Conservation (phyloP, 2,888 invertebrate genomes). For the Pycnomerus fuliginosus region DNA sequence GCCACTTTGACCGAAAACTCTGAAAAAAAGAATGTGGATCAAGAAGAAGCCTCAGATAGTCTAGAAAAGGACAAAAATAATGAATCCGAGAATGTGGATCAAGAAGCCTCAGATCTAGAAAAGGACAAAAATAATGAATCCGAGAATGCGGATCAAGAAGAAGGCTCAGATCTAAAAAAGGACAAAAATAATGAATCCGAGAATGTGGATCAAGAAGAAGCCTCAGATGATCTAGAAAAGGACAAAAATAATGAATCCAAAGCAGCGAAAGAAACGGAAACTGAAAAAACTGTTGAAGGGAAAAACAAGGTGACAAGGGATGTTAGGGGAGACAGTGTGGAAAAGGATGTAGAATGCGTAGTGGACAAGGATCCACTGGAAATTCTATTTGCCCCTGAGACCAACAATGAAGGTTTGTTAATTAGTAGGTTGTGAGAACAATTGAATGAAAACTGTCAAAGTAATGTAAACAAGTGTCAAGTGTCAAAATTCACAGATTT, state of each 20-base stretch:
- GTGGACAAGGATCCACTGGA: too few species aligned
- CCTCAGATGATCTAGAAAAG: constrained; percentile 18
- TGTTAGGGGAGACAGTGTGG: too few species aligned
- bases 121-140: constrained; percentile 9
- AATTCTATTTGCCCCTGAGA: too few species aligned
- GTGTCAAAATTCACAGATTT: too few species aligned
- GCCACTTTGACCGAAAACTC: neutral
- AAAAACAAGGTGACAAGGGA: constrained; percentile 11
- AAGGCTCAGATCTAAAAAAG: constrained; percentile 18
- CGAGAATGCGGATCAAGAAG: constrained; percentile 18
- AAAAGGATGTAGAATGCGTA: too few species aligned
- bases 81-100: constrained; percentile 16
- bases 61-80: constrained; percentile 14
- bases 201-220: constrained; percentile 19
- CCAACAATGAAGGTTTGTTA: too few species aligned
- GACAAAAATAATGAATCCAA: constrained; percentile 9
- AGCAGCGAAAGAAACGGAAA: too few species aligned
- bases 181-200: constrained; percentile 7
- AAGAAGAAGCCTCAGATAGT: constrained; percentile 20
- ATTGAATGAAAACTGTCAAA: too few species aligned
- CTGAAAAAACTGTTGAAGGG: constrained; percentile 1
- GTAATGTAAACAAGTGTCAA: too few species aligned
- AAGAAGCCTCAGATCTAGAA: constrained; percentile 21
- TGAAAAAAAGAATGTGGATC: constrained; percentile 14
- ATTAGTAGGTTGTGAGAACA: too few species aligned